A percentile compares a stretch with the other conserved stretches of the same genome.
phyloP scores from a whole-genome alignment of 1,140 invertebrate species.

The Semibalanus balanoides region DNA sequence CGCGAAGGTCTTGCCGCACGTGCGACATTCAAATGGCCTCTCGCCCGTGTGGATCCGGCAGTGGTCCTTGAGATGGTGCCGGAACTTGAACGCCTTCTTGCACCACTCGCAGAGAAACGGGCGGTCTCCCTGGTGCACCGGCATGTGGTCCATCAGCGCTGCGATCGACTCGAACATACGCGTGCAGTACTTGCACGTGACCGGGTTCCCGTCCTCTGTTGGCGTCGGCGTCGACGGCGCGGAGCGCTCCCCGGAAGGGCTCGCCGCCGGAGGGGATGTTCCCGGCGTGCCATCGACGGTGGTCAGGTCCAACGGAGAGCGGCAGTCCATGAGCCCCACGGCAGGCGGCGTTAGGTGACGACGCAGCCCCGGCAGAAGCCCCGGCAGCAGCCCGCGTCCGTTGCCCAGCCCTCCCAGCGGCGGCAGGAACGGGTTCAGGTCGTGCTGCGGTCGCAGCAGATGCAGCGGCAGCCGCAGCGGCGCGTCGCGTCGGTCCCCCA shows the following conservation, averaged over 20 bases:
- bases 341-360: neutral
- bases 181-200: conserved; percentile 1
- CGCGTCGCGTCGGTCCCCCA: neutral
- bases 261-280: neutral
- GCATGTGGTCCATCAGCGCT: neutral
- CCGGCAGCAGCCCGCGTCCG: neutral
- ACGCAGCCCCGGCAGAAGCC: neutral
- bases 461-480: neutral
- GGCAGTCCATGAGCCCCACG: neutral
- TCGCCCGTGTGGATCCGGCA: neutral
- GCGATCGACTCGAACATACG: neutral
- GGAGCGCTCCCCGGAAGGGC: neutral
- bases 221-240: neutral
- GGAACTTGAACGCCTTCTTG: neutral
- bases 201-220: neutral
- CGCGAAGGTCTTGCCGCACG: neutral
- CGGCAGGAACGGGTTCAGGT: neutral
- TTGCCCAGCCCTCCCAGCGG: neutral
- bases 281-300: neutral
- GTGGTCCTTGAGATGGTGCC: conserved; percentile 3
- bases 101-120: conserved; percentile 3
- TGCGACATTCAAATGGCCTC: neutral
- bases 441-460: too few relatives aligned
- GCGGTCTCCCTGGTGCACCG: neutral
- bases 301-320: neutral